Conservation (phyloP, 2,113 vertebrate species). For the Barbus barbus region DNA sequence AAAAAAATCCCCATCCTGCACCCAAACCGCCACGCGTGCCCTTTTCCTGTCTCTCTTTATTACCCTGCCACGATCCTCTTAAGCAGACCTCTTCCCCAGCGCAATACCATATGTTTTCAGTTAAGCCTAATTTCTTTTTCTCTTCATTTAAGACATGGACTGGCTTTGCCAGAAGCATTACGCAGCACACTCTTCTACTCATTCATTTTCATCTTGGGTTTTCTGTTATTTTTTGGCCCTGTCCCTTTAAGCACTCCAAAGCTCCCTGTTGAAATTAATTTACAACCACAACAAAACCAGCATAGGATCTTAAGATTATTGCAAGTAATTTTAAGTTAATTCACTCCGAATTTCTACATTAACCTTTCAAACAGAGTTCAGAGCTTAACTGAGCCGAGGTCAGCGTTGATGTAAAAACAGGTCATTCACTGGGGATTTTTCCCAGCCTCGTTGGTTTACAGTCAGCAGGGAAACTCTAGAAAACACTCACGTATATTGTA, state of each 20-base stretch:
- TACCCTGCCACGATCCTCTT: slow-evolving; percentile 72
- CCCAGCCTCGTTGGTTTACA: slow-evolving; percentile 62
- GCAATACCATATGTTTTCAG: slow-evolving; percentile 94
- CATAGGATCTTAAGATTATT: slow-evolving; percentile 89
- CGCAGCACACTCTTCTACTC: slow-evolving; percentile 73
- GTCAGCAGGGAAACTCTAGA: not conserved
- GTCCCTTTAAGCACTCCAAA: slow-evolving; percentile 84
- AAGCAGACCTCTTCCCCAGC: slow-evolving; percentile 81
- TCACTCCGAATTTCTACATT: slow-evolving; percentile 86
- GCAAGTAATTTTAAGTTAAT: slow-evolving; percentile 97
- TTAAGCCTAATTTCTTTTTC: slow-evolving; percentile 96
- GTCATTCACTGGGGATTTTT: slow-evolving; percentile 64
- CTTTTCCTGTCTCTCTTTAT: slow-evolving; percentile 73
- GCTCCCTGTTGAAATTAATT: slow-evolving; percentile 95
- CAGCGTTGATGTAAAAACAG: slow-evolving; percentile 68
- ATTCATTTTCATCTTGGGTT: slow-evolving; percentile 57
- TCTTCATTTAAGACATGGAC: slow-evolving; percentile 92
- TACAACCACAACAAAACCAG: slow-evolving; percentile 90
- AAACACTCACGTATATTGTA: not conserved
- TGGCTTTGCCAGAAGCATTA: slow-evolving; percentile 91
- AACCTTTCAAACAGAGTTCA: slow-evolving; percentile 93
- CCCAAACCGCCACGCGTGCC: slow-evolving; percentile 76
- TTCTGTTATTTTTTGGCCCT: slow-evolving; percentile 66
- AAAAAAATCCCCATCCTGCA: slow-evolving; percentile 63
- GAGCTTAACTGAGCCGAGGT: slow-evolving; percentile 85